Evolutionary conservation across 2,797 vertebrate genomes (phyloP).

Genomic region (Chaetodon trifasciatus): DNA sequence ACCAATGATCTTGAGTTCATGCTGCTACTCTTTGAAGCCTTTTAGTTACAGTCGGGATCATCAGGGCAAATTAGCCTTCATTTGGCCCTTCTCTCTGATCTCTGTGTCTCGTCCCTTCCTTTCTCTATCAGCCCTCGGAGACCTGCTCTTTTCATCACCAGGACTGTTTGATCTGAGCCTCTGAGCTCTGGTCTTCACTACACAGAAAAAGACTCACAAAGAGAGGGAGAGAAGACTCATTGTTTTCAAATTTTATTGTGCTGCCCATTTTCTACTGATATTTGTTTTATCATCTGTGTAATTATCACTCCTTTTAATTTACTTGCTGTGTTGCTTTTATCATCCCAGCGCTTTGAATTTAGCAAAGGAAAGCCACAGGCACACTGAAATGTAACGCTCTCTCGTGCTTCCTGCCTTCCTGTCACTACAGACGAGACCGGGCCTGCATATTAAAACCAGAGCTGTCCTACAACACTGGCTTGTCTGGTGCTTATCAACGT

Average conservation of each 20-base stretch:
- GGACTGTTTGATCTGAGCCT: constrained; percentile 71
- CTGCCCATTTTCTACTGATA: constrained; percentile 38
- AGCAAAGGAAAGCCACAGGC: constrained; percentile 21
- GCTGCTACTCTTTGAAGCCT: constrained; percentile 71
- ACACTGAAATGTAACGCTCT: constrained; percentile 42
- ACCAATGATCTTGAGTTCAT: constrained; percentile 55
- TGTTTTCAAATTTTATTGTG: constrained; percentile 46
- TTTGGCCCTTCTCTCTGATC: constrained; percentile 75
- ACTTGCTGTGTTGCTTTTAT: constrained; percentile 46
- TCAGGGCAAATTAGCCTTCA: constrained; percentile 70
- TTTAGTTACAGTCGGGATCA: constrained; percentile 54
- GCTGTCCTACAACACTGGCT: constrained; percentile 39
- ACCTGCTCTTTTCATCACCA: constrained; percentile 79
- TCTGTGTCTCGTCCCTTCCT: constrained; percentile 51
- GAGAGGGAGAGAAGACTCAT: constrained; percentile 25
- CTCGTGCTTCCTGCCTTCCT: constrained; percentile 46
- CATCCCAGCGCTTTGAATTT: constrained; percentile 46
- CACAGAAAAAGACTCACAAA: constrained; percentile 19
- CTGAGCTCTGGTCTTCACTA: constrained; percentile 61
- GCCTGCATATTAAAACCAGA: constrained; percentile 63
- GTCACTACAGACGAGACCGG: constrained; percentile 49
- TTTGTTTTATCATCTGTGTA: constrained; percentile 40
- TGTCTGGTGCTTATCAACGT: constrained; percentile 57
- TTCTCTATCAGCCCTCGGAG: constrained; percentile 58
- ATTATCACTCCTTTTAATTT: constrained; percentile 48